Percentiles rank a stretch among this genome's conserved stretches.
These are phyloP conservation scores for Cyphomyrmex costatus DNA, from an alignment of 1,140 invertebrate species.

Conservation along the genomic window DNA sequence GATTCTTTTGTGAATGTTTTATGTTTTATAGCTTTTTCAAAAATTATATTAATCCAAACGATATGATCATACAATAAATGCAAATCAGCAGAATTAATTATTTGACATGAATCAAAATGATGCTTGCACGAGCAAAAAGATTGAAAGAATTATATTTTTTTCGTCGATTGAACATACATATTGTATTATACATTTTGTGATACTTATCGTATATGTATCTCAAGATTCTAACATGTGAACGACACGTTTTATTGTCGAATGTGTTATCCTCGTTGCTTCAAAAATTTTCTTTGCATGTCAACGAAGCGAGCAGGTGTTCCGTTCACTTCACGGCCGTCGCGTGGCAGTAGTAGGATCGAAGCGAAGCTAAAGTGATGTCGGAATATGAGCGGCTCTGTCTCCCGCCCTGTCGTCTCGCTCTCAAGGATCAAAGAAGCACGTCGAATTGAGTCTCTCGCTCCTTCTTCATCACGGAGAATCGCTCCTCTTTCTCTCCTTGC, in stretches of 20 bases:
- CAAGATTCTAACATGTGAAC: conserved; percentile 6
- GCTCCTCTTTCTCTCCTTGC: conserved; percentile 21
- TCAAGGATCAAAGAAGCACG: conserved; percentile 60
- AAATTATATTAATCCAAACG: no score
- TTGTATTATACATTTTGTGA: background rate
- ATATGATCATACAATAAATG: no score
- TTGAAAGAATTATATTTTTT: background rate
- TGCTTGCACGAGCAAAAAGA: background rate
- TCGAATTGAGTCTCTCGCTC: conserved; percentile 52
- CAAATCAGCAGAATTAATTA: background rate
- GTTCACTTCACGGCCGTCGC: conserved; percentile 79
- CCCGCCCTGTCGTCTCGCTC: conserved; percentile 38
- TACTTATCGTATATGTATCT: background rate
- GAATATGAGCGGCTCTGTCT: conserved; percentile 71
- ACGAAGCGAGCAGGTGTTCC: conserved; percentile 82
- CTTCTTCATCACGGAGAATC: conserved; percentile 37
- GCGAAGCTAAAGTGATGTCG: conserved; percentile 74
- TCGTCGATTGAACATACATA: background rate
- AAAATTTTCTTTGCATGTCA: conserved; percentile 81
- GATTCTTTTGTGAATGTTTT: no score
- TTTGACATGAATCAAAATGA: background rate
- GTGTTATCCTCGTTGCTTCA: conserved; percentile 54
- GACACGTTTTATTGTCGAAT: conserved; percentile 13
- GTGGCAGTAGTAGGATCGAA: conserved; percentile 77
- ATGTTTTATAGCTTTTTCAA: no score